Base-by-base conservation (phyloP, 2,113 vertebrate genomes). In the Ancistrus triradiatus region DNA sequence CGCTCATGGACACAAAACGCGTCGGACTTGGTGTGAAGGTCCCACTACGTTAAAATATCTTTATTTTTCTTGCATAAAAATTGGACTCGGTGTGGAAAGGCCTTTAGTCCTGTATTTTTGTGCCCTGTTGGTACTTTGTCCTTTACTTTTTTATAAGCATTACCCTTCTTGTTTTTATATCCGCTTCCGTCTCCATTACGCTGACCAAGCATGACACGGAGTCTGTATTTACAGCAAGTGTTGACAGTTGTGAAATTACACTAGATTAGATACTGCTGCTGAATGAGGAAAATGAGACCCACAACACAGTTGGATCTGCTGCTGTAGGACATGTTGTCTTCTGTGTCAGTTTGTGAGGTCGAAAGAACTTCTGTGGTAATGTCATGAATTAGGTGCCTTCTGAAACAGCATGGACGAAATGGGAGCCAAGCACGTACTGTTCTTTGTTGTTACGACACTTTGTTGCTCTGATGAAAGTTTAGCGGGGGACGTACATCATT, bases 371-470 rank as follows among this genome's bases (percentile, higher is more conserved):
- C 59, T 17, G 19, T 17, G n/a, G n/a, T n/a, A n/a, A 48, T 61
- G 6, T n/a, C 6, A 27, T 49, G 47, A 65, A 40, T 65, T 46
- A 46, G 27, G 57, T 15, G 46, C n/a, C 9, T 33, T 22, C 24
- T n/a, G n/a, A n/a, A n/a, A n/a, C n/a, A n/a, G n/a, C 46, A 25
- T 17, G 59, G 48, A 59, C 25, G 42, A 38, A 63, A 69, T 59
- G 33, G 6, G 14, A 52, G 25, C 15, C 25, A 11, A 51, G 8
- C 50, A 47, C 14, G 10, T 40, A 67, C 38, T 57, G 7, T 18
- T 21, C 37, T 9, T 3, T 1, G 10, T 58, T 28, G 43, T 24
- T 31, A 56, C 66, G 51, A 62, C 22, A 56, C 43, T 61, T 61
- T 13, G 22, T 48, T 17, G 24, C 14, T 33, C 27, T 13, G 37